Base-by-base conservation (phyloP, 2,113 vertebrate species). In the Myiozetetes cayanensis region DNA sequence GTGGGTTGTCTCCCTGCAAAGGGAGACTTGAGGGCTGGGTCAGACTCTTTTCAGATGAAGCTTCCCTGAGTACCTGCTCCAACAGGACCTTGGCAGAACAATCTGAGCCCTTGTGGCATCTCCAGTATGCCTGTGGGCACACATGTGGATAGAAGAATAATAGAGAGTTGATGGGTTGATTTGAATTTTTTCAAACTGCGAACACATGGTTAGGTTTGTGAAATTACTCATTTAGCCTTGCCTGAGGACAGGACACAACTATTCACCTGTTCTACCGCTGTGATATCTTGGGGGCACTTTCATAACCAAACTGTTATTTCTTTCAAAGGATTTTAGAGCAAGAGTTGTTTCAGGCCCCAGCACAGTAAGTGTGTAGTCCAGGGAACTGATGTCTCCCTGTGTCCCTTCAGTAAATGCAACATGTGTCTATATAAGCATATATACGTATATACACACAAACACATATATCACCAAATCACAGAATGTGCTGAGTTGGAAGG, bases 71-170 rank as follows among this genome's bases (percentile, higher is more conserved):
- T 56, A 86, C 14, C n/a, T 90, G 12, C 50, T 77, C 37, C 16
- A 3, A 33, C 6, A 62, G 3, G 7, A 73, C 19, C 14, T 74
- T 0, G 0, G 41, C 43, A 79, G 52, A 88, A 66, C 1, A 2
- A 71, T 39, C 6, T 49, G 17, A 71, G 49, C 27, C 55, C 23
- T 46, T 50, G 46, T 2, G 2, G 21, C 31, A 71, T 18, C 33
- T 81, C 12, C 70, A 68, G 16, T 33, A 41, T 0, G 1, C 30
- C 12, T 24, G 15, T 30, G 68, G 4, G 3, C 22, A 47, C 6
- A 19, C 39, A 15, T 6, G 30, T 4, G 2, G 33, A 9, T 28
- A 72, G 72, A 2, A 88, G 24, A 68, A 3, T 44, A 67, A 89
- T 0, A 2, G 25, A 77, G 10, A 77, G 11, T 14, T 80, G 41